Percentiles rank a stretch among this genome's conserved stretches.
Evolutionary conservation across 2,888 invertebrate genomes (phyloP).

Genomic region (Linnaemya vulpina): DNA sequence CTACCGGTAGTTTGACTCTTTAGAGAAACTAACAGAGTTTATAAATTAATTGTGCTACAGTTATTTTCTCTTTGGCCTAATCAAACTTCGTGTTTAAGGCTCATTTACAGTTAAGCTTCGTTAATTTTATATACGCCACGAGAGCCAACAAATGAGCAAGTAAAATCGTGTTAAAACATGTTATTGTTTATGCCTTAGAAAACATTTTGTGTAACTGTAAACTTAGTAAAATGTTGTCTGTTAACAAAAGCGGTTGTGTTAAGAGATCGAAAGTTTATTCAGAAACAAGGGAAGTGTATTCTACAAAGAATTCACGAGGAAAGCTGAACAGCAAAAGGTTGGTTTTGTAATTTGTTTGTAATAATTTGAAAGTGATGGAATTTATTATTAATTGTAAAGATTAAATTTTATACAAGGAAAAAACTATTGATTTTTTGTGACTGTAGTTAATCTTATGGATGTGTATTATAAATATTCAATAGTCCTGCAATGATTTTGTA

Average conservation of each 20-base stretch:
- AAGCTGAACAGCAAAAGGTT: neutral
- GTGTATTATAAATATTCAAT: too few species aligned
- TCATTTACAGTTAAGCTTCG: neutral
- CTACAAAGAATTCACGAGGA: neutral
- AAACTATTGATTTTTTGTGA: too few species aligned
- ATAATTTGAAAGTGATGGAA: too few species aligned
- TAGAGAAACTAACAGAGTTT: neutral
- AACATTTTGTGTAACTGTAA: conserved; percentile 48
- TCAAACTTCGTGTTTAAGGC: neutral
- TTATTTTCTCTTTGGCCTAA: neutral
- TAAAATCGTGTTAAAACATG: neutral
- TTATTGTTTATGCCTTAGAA: conserved; percentile 17
- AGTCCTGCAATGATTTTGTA: too few species aligned
- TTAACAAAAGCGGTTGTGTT: conserved; percentile 47
- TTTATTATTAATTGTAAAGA: too few species aligned
- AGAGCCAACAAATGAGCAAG: neutral
- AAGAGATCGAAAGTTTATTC: neutral
- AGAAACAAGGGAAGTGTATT: neutral
- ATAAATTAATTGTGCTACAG: neutral
- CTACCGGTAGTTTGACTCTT: neutral
- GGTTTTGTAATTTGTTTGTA: neutral
- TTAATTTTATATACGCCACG: neutral
- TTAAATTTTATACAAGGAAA: too few species aligned
- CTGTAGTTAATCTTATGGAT: too few species aligned
- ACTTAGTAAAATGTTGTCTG: conserved; percentile 61